A percentile compares a stretch with the other conserved stretches of the same genome.
Evolutionary conservation across 2,113 vertebrate genomes (phyloP).

Genomic region (Merops nubicus): DNA sequence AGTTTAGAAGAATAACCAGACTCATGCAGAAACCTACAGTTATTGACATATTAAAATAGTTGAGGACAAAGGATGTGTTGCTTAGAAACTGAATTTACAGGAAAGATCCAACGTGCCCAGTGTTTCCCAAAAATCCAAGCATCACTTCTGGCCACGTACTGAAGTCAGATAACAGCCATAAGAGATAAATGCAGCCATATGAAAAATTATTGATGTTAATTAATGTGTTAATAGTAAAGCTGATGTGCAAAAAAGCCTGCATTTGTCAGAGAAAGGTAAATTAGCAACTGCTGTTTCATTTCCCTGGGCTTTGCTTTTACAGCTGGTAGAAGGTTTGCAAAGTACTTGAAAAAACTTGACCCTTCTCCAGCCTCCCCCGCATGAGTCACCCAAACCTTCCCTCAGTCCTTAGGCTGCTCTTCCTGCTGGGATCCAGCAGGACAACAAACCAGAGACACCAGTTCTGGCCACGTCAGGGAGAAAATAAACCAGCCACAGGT

Average conservation of each 20-base stretch:
- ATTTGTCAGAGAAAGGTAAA: constrained; percentile 53
- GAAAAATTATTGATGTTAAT: neutral
- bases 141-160: neutral
- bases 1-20: constrained; percentile 33
- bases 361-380: constrained; percentile 69
- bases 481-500: constrained; percentile 38
- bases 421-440: constrained; percentile 65
- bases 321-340: constrained; percentile 59
- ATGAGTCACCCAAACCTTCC: constrained; percentile 69
- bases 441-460: constrained; percentile 61
- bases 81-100: constrained; percentile 52
- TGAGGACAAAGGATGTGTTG: constrained; percentile 43
- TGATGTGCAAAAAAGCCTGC: neutral
- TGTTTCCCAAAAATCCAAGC: neutral
- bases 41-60: constrained; percentile 53
- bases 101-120: neutral
- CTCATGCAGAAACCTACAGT: neutral
- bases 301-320: constrained; percentile 57
- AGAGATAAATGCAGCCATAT: neutral
- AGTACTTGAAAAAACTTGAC: constrained; percentile 70
- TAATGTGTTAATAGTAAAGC: constrained; percentile 3
- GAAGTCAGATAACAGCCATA: neutral
- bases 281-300: constrained; percentile 12
- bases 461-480: constrained; percentile 24
- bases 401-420: constrained; percentile 62